Percentiles rank a stretch among this genome's conserved stretches.
phyloP scores from a whole-genome alignment of 2,888 invertebrate genomes.

The Lepeophtheirus nordmannii region DNA sequence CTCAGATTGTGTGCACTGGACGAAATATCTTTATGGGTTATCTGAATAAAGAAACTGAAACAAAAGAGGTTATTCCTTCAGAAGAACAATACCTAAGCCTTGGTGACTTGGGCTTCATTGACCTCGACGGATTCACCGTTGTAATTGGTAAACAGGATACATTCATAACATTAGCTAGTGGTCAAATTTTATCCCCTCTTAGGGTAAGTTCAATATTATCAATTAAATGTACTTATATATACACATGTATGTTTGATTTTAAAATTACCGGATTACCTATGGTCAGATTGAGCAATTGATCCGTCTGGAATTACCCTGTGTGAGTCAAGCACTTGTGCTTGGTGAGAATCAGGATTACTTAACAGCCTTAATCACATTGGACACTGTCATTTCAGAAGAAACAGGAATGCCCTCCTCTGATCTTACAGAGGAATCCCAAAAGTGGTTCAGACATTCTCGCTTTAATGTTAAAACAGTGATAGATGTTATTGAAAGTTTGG shows the following conservation, averaged over 20 bases:
- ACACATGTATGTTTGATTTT: neutral
- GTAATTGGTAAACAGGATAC: constrained; percentile 46
- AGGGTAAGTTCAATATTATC: constrained; percentile 29
- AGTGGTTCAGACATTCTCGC: constrained; percentile 14
- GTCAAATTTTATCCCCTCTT: constrained; percentile 8
- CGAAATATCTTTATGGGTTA: constrained; percentile 86
- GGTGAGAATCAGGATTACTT: constrained; percentile 75
- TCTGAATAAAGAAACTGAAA: constrained; percentile 55
- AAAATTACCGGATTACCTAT: constrained; percentile 20
- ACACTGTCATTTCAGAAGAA: neutral
- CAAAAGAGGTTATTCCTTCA: constrained; percentile 52
- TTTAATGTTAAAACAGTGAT: constrained; percentile 13
- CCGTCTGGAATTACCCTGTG: constrained; percentile 53
- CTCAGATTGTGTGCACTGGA: constrained; percentile 57
- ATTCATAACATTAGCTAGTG: constrained; percentile 10
- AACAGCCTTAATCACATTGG: constrained; percentile 57
- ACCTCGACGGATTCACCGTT: constrained; percentile 53
- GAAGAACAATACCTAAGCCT: constrained; percentile 65
- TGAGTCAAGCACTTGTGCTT: constrained; percentile 67
- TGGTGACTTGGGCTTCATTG: constrained; percentile 66
- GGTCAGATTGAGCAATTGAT: constrained; percentile 60
- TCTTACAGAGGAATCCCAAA: constrained; percentile 14
- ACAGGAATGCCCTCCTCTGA: neutral
- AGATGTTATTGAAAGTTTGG: constrained; percentile 21
- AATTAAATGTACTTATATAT: neutral